phyloP scores from a whole-genome alignment of 2,888 invertebrate genomes.

The Lapara coniferarum region DNA sequence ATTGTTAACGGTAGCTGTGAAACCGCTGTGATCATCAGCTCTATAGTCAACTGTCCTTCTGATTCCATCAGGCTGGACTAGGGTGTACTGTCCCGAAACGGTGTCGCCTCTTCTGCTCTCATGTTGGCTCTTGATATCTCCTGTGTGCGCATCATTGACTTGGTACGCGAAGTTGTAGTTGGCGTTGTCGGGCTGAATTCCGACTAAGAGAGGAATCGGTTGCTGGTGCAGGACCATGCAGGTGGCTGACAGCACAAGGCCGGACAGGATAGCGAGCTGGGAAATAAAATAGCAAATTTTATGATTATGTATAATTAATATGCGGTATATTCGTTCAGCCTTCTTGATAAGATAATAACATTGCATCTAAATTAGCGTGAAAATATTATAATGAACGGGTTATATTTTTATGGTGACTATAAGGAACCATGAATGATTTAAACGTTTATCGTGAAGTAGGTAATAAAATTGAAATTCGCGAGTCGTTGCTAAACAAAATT shows the following conservation, averaged over 20 bases:
- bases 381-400: not conserved
- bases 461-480: not conserved
- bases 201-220: constrained; percentile 43
- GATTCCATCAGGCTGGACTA: constrained; percentile 81
- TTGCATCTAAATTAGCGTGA: not conserved
- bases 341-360: constrained; percentile 8
- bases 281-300: constrained; percentile 30
- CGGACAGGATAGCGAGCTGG: constrained; percentile 51
- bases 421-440: not conserved
- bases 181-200: constrained; percentile 54
- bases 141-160: constrained; percentile 79
- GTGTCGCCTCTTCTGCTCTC: constrained; percentile 79
- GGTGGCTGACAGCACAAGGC: constrained; percentile 60
- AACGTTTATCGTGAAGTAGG: no score
- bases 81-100: constrained; percentile 81
- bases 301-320: constrained; percentile 5
- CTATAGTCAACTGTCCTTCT: constrained; percentile 82
- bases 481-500: not conserved
- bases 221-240: constrained; percentile 66
- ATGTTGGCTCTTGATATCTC: constrained; percentile 81
- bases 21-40: constrained; percentile 80
- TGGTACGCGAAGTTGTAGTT: constrained; percentile 83
- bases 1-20: constrained; percentile 80
- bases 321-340: not conserved
- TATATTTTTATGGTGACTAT: not conserved